Base-by-base conservation (phyloP, 2,888 invertebrate species). In the Brachyptera putata region DNA sequence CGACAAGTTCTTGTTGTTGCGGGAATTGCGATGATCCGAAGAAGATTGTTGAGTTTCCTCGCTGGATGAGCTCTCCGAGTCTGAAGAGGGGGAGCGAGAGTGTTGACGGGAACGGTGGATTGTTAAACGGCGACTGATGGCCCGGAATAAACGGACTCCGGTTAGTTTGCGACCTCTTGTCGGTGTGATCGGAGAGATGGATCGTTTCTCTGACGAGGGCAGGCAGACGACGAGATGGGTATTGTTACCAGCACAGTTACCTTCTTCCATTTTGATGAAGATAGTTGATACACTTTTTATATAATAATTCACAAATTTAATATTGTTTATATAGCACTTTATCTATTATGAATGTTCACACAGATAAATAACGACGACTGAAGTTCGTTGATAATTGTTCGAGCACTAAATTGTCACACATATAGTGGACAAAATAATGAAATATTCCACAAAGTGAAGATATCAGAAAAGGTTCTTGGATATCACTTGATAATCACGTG, bases 91-190 rank as follows among this genome's bases (percentile, higher is more conserved):
- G 13, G 26, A 26, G 48, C 50, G 36, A 22, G 26, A 11, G n/a
- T 39, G 25, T 57, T 76, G 77, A 11, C 72, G 72, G 18, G 14
- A 43, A 1, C 41, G 39, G 57, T 83, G 77, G 0, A 84, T 80
- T 5, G 26, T 36, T 53, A 87, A 78, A 64, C 83, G 81, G 60
- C 81, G 78, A 71, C 83, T 83, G 64, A 87, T 79, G 25, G 84
- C 84, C 65, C 84, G 81, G 69, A 87, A 81, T 67, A 87, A 77
- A 50, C 85, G 78, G 62, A 84, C 77, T 56, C 85, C 85, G 9
- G 83, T 9, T 24, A 59, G 18, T 1, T 59, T 53, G 2, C 26
- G 37, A 4, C 16, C 9, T 4, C 18, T 43, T 4, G 43, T 11
- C 21, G 43, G 43, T 2, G 18, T 34, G 13, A 53, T n/a, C 1